Conservation (phyloP, 2,888 invertebrate species). For the Catotricha subobsoleta region DNA sequence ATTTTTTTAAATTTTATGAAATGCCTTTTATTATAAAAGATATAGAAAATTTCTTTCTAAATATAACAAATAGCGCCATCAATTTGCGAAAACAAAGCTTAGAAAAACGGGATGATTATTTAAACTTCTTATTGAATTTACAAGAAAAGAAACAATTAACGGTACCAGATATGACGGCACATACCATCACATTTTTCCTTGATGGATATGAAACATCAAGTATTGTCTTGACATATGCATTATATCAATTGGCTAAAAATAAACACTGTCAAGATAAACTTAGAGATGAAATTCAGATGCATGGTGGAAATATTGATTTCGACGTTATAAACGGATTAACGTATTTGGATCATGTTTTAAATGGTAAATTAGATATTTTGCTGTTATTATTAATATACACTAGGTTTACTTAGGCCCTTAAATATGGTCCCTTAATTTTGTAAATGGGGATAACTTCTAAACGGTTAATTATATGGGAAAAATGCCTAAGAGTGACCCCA, state of each 20-base stretch:
- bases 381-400: too few relatives aligned
- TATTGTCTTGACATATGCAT: conserved; percentile 15
- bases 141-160: conserved; percentile 18
- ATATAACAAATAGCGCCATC: conserved; percentile 16
- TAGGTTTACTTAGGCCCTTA: too few relatives aligned
- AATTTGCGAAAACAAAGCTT: conserved; percentile 16
- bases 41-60: conserved; percentile 7
- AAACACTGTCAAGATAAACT: conserved; percentile 17
- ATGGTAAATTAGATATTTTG: conserved; percentile 16
- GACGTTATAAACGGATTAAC: conserved; percentile 20
- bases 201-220: conserved; percentile 28
- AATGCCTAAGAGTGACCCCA: too few relatives aligned
- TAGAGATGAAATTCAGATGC: conserved; percentile 17
- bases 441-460: too few relatives aligned
- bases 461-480: too few relatives aligned
- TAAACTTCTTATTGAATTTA: conserved; percentile 22
- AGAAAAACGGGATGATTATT: conserved; percentile 20
- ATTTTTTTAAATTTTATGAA: conserved; percentile 10
- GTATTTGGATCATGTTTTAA: conserved; percentile 23
- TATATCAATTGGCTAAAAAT: conserved; percentile 17
- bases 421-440: too few relatives aligned
- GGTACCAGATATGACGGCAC: conserved; percentile 16
- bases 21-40: conserved; percentile 3
- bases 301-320: conserved; percentile 16
- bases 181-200: conserved; percentile 23